These are phyloP conservation scores for Callipepla squamata DNA, from an alignment of 2,113 vertebrate species.

Conservation along the genomic window DNA sequence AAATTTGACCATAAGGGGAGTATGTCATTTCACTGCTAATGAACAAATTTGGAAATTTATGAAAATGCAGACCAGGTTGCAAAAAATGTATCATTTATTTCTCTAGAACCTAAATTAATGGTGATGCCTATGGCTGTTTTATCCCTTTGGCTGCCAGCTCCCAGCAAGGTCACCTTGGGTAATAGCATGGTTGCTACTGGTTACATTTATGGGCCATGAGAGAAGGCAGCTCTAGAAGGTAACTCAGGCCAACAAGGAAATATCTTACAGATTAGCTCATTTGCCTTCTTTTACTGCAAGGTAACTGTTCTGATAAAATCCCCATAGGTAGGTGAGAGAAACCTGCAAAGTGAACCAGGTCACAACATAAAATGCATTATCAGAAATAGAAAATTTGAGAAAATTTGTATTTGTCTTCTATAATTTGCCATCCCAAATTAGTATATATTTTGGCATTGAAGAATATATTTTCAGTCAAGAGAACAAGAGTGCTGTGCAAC, in stretches of 20 bases:
- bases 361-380: background rate
- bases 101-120: background rate
- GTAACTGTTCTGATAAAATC: background rate
- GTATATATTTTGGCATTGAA: background rate
- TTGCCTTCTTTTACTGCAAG: background rate
- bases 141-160: background rate
- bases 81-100: background rate
- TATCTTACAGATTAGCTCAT: background rate
- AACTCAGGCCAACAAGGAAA: background rate
- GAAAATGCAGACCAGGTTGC: background rate
- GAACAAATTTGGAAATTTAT: background rate
- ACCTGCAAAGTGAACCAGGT: background rate
- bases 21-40: background rate
- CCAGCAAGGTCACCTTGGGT: background rate
- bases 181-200: background rate
- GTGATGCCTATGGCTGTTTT: background rate
- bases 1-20: background rate
- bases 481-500: background rate
- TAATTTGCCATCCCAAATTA: background rate
- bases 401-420: background rate
- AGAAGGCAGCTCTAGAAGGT: background rate
- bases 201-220: background rate
- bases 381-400: background rate
- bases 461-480: background rate
- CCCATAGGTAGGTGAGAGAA: background rate